These are phyloP conservation scores for Caenorhabditis imperialis DNA, from an alignment of 2,888 invertebrate species.

Conservation along the genomic window DNA sequence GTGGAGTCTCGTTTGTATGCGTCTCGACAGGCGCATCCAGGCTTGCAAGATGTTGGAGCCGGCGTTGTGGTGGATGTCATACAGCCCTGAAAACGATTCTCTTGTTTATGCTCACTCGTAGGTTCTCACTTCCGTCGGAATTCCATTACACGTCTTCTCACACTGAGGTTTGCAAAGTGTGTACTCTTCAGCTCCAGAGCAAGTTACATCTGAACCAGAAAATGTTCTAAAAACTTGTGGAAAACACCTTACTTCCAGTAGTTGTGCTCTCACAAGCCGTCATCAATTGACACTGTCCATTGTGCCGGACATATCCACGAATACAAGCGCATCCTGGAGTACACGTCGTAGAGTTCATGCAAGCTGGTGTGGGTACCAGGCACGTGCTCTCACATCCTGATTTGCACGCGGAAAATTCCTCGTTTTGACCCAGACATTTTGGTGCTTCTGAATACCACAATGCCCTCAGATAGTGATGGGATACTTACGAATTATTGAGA, in stretches of 20 bases:
- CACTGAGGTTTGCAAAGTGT: slow-evolving; percentile 25
- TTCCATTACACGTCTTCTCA: slow-evolving; percentile 34
- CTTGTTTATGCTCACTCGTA: too few species aligned
- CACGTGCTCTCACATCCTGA: slow-evolving; percentile 40
- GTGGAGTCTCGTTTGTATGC: slow-evolving; percentile 26
- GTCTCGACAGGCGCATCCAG: slow-evolving; percentile 24
- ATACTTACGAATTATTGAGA: slow-evolving; percentile 11
- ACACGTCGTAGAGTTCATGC: slow-evolving; percentile 34
- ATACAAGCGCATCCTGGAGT: slow-evolving; percentile 42
- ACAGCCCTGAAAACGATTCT: slow-evolving; percentile 29
- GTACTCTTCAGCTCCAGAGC: slow-evolving; percentile 28
- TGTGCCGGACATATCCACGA: slow-evolving; percentile 26
- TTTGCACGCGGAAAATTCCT: slow-evolving; percentile 37
- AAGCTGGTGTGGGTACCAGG: slow-evolving; percentile 6
- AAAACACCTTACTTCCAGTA: slow-evolving; percentile 7
- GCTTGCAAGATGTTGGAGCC: slow-evolving; percentile 4
- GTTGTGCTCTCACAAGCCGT: slow-evolving; percentile 8
- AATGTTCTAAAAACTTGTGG: too few species aligned
- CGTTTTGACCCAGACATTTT: slow-evolving; percentile 20
- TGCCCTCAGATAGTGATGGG: neutral
- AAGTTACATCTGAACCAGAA: slow-evolving; percentile 30
- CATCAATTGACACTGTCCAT: slow-evolving; percentile 33
- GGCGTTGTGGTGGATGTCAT: neutral
- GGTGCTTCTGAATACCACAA: slow-evolving; percentile 25
- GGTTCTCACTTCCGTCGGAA: neutral